Conservation (phyloP, 1,140 invertebrate genomes). For the Copidosoma floridanum region DNA sequence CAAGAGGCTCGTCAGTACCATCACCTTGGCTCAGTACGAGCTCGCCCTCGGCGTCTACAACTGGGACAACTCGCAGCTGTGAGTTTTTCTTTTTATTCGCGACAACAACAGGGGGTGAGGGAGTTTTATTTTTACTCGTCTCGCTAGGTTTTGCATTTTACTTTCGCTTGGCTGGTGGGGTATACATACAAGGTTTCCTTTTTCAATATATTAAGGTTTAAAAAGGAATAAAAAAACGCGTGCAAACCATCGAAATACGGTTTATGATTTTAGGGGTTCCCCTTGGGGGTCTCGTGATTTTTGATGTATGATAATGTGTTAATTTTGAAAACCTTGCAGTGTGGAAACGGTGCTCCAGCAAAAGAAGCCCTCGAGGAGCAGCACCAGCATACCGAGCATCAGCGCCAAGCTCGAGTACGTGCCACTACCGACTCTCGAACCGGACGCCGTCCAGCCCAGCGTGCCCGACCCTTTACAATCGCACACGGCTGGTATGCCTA, state of each 20-base stretch:
- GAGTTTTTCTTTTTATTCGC: slow-evolving; percentile 45
- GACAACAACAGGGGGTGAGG: no score
- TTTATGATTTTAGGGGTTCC: no score
- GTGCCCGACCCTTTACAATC: slow-evolving; percentile 27
- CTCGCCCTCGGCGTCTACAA: slow-evolving; percentile 54
- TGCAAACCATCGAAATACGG: no score
- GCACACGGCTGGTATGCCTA: slow-evolving; percentile 40
- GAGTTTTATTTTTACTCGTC: no score
- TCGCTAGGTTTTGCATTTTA: no score
- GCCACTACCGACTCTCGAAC: slow-evolving; percentile 49
- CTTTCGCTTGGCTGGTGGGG: no score
- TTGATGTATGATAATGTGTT: no score
- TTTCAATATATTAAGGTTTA: no score
- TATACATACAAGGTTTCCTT: no score
- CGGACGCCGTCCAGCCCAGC: slow-evolving; percentile 43
- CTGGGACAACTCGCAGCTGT: slow-evolving; percentile 55
- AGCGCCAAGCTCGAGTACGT: slow-evolving; percentile 56
- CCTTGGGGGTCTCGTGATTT: no score
- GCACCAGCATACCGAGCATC: slow-evolving; percentile 48
- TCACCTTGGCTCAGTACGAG: slow-evolving; percentile 57
- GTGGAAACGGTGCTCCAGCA: slow-evolving; percentile 55
- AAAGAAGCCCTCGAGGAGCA: slow-evolving; percentile 52
- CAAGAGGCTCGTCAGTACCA: slow-evolving; percentile 57
- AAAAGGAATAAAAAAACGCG: no score
- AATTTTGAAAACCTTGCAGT: slow-evolving; percentile 37